A percentile compares a stretch with the other conserved stretches of the same genome.
These are phyloP conservation scores for Serilophus lunatus DNA, from an alignment of 2,113 vertebrate genomes.

Conservation along the genomic window DNA sequence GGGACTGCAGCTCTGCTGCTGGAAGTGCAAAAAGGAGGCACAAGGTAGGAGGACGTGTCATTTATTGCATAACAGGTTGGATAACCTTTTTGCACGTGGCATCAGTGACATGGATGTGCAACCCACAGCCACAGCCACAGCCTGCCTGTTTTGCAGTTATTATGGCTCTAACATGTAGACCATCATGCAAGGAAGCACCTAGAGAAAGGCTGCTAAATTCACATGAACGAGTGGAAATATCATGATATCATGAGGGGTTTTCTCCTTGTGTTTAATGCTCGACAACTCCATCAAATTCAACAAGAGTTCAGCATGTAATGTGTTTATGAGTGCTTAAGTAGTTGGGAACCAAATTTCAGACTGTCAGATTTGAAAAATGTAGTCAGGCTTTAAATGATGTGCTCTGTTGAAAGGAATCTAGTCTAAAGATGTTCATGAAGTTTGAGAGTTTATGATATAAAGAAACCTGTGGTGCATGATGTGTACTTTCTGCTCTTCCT, in stretches of 20 bases:
- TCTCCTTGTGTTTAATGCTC: background rate
- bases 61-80: background rate
- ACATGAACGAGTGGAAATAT: background rate
- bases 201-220: background rate
- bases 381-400: background rate
- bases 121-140: background rate
- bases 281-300: background rate
- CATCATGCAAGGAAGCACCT: background rate
- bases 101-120: background rate
- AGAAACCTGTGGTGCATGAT: background rate
- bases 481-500: background rate
- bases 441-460: conserved; percentile 11
- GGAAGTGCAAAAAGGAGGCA: background rate
- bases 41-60: background rate
- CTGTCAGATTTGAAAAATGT: background rate
- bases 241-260: fast-evolving
- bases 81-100: background rate
- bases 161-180: background rate
- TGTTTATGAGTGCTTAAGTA: background rate
- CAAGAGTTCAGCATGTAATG: background rate
- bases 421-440: background rate
- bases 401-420: background rate
- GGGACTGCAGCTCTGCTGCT: background rate
- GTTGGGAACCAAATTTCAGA: background rate
- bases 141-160: background rate